A percentile compares a stretch with the other conserved stretches of the same genome.
Conservation (phyloP, 1,140 invertebrate species). For the Bombyx mandarina region DNA sequence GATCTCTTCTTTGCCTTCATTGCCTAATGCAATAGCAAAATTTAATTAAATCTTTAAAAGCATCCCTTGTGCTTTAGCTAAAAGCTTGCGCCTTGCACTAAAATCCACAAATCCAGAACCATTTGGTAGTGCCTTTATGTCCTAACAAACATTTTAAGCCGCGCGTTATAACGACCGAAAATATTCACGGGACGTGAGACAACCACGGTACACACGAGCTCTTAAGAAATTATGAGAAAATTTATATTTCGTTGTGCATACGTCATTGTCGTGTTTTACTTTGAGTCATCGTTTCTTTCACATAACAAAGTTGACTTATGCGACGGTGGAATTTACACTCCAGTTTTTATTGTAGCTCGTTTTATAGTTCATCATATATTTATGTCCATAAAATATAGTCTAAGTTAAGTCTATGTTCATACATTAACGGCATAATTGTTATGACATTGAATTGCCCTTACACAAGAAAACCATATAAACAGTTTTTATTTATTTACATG, state of each 20-base stretch:
- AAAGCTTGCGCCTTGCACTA: constrained; percentile 11
- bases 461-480: no score
- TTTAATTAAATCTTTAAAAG: neutral
- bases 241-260: neutral
- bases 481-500: no score
- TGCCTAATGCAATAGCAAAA: neutral
- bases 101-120: constrained; percentile 23
- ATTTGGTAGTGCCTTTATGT: constrained; percentile 50
- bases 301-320: no score
- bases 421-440: no score
- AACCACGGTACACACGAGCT: constrained; percentile 21
- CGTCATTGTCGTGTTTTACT: no score
- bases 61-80: neutral
- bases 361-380: no score
- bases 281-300: no score
- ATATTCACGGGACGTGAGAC: constrained; percentile 27
- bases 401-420: no score
- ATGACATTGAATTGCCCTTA: no score
- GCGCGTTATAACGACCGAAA: constrained; percentile 32
- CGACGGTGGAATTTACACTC: no score
- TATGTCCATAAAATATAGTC: no score
- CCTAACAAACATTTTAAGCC: constrained; percentile 48
- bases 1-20: neutral
- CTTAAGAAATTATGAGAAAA: constrained; percentile 21
- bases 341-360: no score